Evolutionary conservation across 2,888 invertebrate genomes (phyloP).

Genomic region (Chymomyza caudatula): DNA sequence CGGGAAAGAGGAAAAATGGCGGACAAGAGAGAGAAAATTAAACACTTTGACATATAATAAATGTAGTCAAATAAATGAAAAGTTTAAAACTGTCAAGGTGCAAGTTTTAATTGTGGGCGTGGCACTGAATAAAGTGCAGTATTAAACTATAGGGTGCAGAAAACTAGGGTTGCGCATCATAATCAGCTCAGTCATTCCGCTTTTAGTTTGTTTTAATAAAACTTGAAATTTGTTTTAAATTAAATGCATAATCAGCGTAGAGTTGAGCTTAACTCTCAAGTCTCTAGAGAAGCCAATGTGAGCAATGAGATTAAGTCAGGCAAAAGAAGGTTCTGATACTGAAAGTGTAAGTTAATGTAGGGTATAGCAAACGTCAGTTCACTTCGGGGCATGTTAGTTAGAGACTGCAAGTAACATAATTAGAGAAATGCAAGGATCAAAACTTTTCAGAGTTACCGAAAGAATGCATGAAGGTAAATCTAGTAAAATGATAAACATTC

Average conservation of each 20-base stretch:
- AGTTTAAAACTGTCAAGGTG: conserved; percentile 13
- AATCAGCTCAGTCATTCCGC: background rate
- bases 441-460: no score
- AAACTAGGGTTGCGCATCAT: background rate
- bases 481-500: no score
- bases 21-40: conserved; percentile 42
- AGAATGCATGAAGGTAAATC: no score
- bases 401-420: background rate
- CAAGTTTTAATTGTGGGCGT: conserved; percentile 37
- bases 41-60: conserved; percentile 63
- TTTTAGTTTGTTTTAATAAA: no score
- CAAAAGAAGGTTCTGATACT: background rate
- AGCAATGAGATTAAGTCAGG: no score
- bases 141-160: background rate
- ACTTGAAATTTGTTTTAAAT: background rate
- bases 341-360: background rate
- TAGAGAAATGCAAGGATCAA: no score
- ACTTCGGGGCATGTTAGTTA: background rate
- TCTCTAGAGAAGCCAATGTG: background rate
- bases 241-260: background rate
- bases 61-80: conserved; percentile 36
- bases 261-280: background rate
- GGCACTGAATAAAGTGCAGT: no score
- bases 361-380: background rate
- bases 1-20: background rate